A percentile compares a stretch with the other conserved stretches of the same genome.
Evolutionary conservation across 2,888 invertebrate genomes (phyloP).

Genomic region (Trypoxylon attenuatum): DNA sequence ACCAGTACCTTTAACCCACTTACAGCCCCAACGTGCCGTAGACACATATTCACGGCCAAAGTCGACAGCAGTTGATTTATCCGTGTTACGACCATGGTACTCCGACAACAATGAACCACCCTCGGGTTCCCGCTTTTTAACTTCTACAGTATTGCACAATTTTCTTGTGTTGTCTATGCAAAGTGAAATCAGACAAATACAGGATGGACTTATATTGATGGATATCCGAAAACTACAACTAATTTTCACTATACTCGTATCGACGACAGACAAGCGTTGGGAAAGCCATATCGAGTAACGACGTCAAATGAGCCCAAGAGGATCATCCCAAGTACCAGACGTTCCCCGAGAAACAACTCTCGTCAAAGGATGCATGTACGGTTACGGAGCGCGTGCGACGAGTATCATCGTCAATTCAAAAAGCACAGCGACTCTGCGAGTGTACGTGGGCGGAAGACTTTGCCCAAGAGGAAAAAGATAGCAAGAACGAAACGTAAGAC

Average conservation of each 20-base stretch:
- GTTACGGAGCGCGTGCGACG: neutral
- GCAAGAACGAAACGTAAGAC: constrained; percentile 17
- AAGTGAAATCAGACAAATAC: too few relatives aligned
- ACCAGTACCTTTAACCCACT: constrained; percentile 57
- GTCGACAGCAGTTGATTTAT: constrained; percentile 35
- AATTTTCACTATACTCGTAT: too few relatives aligned
- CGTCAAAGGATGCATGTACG: too few relatives aligned
- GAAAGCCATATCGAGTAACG: too few relatives aligned
- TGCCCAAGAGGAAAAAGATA: neutral
- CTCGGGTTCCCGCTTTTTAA: neutral
- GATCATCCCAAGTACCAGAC: too few relatives aligned
- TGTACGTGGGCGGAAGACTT: too few relatives aligned
- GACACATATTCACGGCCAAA: constrained; percentile 48
- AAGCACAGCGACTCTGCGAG: too few relatives aligned
- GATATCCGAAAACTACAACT: too few relatives aligned
- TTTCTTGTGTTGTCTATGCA: neutral
- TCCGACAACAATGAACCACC: neutral
- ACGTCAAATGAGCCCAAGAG: too few relatives aligned
- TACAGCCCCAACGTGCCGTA: constrained; percentile 46
- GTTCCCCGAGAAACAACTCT: too few relatives aligned
- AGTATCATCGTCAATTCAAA: neutral
- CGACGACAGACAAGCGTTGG: too few relatives aligned
- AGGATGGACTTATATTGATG: too few relatives aligned
- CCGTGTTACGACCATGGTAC: constrained; percentile 5
- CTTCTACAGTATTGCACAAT: neutral